Conservation (phyloP, 30 jellyfish, hydroid and myxozoan species). For the Hydractinia symbiolongicarpus region DNA sequence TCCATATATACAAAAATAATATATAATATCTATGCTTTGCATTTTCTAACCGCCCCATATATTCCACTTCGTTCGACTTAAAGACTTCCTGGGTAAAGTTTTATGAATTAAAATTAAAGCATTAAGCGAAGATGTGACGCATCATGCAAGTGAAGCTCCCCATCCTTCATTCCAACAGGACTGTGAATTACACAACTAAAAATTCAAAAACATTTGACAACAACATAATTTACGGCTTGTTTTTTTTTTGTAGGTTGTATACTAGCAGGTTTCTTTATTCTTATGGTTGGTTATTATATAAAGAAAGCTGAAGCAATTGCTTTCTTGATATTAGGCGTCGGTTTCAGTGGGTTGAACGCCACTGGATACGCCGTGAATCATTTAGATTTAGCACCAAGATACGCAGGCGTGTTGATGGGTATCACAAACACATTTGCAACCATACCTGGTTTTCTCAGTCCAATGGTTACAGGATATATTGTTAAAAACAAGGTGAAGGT, state of each 20-base stretch:
- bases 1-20: no score
- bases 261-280: constrained; percentile 76
- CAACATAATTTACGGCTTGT: neutral
- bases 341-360: constrained; percentile 90
- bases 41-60: no score
- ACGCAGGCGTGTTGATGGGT: constrained; percentile 87
- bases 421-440: constrained; percentile 89
- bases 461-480: constrained; percentile 76
- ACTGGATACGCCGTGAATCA: constrained; percentile 93
- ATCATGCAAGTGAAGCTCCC: no score
- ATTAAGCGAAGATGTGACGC: no score
- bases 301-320: constrained; percentile 82
- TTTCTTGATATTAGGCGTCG: constrained; percentile 76
- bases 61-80: no score
- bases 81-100: no score
- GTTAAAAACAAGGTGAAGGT: constrained; percentile 53
- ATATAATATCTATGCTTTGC: no score
- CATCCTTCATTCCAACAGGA: no score
- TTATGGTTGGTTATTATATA: constrained; percentile 76
- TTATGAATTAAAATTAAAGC: no score
- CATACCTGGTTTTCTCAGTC: constrained; percentile 87
- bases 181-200: neutral
- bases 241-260: constrained; percentile 50
- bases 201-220: neutral
- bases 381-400: constrained; percentile 83